These are phyloP conservation scores for Urocynchramus pylzowi DNA, from an alignment of 2,113 vertebrate species.

Conservation along the genomic window DNA sequence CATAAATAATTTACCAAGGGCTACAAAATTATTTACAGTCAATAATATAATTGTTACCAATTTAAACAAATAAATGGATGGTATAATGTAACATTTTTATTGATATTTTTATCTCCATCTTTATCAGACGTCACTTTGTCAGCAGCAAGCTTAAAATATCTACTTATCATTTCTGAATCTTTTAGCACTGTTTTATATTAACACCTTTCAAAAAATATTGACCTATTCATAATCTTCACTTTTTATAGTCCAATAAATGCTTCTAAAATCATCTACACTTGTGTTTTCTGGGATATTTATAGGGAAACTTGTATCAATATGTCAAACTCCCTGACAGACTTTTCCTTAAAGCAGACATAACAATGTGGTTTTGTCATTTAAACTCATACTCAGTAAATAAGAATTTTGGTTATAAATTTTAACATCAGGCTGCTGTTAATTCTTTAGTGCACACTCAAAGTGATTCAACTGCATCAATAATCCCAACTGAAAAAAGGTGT, in stretches of 20 bases:
- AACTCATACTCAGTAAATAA: neutral
- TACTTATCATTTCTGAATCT: neutral
- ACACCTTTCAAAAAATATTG: neutral
- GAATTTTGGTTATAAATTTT: neutral
- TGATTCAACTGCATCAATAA: neutral
- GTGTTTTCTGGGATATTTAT: neutral
- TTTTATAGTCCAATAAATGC: neutral
- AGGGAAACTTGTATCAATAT: neutral
- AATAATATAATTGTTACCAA: neutral
- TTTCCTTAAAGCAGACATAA: neutral
- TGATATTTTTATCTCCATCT: neutral
- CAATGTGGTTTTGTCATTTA: neutral
- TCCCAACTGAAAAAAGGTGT: fast-evolving
- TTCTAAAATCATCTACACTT: neutral
- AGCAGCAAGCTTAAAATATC: neutral
- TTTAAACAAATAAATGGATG: neutral
- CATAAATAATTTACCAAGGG: neutral
- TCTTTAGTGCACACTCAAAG: neutral
- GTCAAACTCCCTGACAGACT: neutral
- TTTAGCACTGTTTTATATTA: neutral
- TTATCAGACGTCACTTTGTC: neutral
- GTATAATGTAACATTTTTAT: neutral
- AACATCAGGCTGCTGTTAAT: neutral
- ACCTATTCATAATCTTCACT: neutral
- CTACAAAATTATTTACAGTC: neutral